Evolutionary conservation across 2,797 vertebrate genomes (phyloP).

Genomic region (Siniperca undulata): DNA sequence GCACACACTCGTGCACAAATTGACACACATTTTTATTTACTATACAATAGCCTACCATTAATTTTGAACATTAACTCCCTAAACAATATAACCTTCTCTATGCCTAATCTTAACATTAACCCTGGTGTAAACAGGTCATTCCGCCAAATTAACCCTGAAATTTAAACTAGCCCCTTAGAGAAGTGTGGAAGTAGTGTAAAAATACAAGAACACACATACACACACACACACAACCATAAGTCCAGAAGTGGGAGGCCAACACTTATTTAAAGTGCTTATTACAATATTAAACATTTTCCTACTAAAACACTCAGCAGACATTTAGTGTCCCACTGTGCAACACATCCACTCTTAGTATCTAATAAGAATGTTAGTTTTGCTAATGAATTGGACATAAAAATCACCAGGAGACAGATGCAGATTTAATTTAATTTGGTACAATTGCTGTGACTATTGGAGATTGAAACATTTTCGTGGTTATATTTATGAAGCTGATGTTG

Average conservation of each 20-base stretch:
- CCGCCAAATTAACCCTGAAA: not conserved
- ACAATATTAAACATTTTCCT: constrained; percentile 41
- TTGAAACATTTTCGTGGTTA: constrained; percentile 60
- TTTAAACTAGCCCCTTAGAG: not conserved
- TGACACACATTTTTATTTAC: constrained; percentile 10
- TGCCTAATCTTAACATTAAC: not conserved
- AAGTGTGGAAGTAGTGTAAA: not conserved
- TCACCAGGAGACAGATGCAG: constrained; percentile 58
- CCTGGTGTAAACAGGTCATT: not conserved
- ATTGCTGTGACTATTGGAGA: constrained; percentile 58
- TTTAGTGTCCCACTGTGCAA: constrained; percentile 35
- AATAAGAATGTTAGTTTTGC: constrained; percentile 74
- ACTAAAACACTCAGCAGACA: constrained; percentile 32
- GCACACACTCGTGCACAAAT: constrained; percentile 6
- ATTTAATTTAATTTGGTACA: constrained; percentile 75
- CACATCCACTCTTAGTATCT: constrained; percentile 49
- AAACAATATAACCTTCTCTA: not conserved
- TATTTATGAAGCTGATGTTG: constrained; percentile 62
- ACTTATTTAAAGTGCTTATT: constrained; percentile 38
- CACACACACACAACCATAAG: constrained; percentile 11
- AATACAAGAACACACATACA: not conserved
- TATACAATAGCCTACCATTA: not conserved
- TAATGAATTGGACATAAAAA: constrained; percentile 76
- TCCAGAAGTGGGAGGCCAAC: constrained; percentile 10
- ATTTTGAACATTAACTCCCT: constrained; percentile 11